Evolutionary conservation across 1,140 invertebrate species (phyloP), one percentile per base, ranked within the genome.

Genomic region (Drosophila pseudoananassae): DNA sequence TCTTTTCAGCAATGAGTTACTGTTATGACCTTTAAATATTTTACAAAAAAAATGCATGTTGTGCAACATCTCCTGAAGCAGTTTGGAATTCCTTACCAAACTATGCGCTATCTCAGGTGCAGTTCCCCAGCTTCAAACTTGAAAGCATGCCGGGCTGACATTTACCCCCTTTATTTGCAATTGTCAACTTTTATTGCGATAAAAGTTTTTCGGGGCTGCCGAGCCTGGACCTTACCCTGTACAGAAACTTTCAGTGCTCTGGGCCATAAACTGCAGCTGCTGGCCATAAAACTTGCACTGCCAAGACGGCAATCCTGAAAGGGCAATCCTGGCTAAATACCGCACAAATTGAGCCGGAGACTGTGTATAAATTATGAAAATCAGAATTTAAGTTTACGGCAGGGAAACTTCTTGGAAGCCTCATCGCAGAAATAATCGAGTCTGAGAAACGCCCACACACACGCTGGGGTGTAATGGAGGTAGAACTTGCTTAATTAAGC

Each of bases 401-500:
- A 25, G 43, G 49, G 49, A 50, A 73, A 72, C 53, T 59, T 65
- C 17, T 40, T 3, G 49, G 40, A 17, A 17, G 9, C 25, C 54
- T 43, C 36, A 12, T 64, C n/a, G 5, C 25, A 38, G 51, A 8
- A 52, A 25, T 64, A 75, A 65, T 64, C 50, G 45, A 74, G 59
- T 77, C 59, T 43, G 17, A 29, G 54, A 52, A 69, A 56, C 10
- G 46, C 10, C 50, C 31, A 61, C 47, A 64, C 33, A 54, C 58
- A 12, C 40, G 17, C 54, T 36, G 14, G 17, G 15, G 59, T 50
- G 43, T 27, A 36, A 20, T 54, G 20, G n/a, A 76, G 63, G 56
- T 73, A 20, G 63, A 77, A 75, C 63, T 63, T 49, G 64, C 70
- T 78, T 88, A 87, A 87, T 87, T 88, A 87, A 82, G 74, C 74